Evolutionary conservation across 1,140 invertebrate species (phyloP), one percentile per base, ranked within the genome.

Genomic region (Oncopodura yosiiana): DNA sequence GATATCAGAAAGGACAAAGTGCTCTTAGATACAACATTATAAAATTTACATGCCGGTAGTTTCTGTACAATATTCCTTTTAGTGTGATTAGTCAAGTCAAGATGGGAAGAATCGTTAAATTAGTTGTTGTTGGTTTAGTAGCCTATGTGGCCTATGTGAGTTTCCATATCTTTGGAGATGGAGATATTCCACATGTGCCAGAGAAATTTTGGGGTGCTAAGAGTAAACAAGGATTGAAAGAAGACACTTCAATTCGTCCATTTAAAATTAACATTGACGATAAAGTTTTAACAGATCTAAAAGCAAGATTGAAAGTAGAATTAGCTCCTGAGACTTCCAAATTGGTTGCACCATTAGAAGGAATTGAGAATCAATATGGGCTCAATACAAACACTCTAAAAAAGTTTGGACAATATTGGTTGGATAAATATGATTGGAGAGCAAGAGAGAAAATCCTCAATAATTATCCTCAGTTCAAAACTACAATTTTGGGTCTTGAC

Each of bases 361-460:
- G 77, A 18, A 70, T 77, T 3, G 75, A 77, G 37, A 89, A 88
- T 59, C 69, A 80, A 50, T 89, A 88, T 68, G 87, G 87, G 8
- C 81, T 89, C 56, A 86, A 87, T 68, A 71, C 79, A 0, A 71
- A 78, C 23, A 78, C 81, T 65, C 68, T 90, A 26, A 70, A 78
- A 64, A 80, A 81, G 1, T 76, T 81, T 36, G 75, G 86, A 76
- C 71, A 83, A 75, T 73, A 77, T 64, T 74, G 74, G 74, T 62
- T 60, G 23, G 63, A 77, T 73, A 72, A 76, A 65, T 82, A 71
- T 66, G 65, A 74, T 58, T 78, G 74, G 75, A 64, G 34, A 65
- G 32, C 69, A 53, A 65, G 70, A 36, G 73, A 77, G 63, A 61
- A 54, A 9, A 45, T 58, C 18, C 54, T 77, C 9, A 78, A 75